phyloP scores from a whole-genome alignment of 2,888 invertebrate genomes.

The Anodontia alba region DNA sequence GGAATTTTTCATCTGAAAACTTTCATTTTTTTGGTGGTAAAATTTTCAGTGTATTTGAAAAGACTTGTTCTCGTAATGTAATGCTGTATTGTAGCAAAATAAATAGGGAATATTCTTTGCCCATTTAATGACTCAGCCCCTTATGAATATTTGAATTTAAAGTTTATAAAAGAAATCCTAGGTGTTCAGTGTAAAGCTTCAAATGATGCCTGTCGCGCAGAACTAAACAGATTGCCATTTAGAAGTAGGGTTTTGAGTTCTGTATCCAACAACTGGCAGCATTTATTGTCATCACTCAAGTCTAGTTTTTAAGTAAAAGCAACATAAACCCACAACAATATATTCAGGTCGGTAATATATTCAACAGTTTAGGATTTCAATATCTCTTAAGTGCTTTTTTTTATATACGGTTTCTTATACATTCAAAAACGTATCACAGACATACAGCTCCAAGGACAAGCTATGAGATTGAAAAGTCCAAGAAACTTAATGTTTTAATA shows the following conservation, averaged over 20 bases:
- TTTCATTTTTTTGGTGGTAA: too few species aligned
- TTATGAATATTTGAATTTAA: constrained; percentile 27
- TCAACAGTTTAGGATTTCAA: not conserved
- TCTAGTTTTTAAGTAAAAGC: not conserved
- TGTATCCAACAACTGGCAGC: constrained; percentile 14
- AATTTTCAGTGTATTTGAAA: too few species aligned
- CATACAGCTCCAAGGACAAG: not conserved
- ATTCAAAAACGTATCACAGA: not conserved
- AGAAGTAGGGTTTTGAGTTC: not conserved
- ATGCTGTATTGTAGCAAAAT: constrained; percentile 20
- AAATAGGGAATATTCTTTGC: constrained; percentile 1
- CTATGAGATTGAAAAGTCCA: not conserved
- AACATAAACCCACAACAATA: not conserved
- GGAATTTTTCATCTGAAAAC: too few species aligned
- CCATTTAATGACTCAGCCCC: constrained; percentile 5
- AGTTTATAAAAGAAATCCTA: constrained; percentile 42
- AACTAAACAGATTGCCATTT: constrained; percentile 30
- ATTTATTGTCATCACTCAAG: not conserved
- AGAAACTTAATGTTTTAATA: too few species aligned
- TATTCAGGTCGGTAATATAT: not conserved
- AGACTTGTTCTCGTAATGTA: too few species aligned
- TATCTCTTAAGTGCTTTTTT: not conserved
- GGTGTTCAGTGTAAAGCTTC: constrained; percentile 38
- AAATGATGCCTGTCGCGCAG: constrained; percentile 33
- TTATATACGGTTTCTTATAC: not conserved